Evolutionary conservation across 2,888 invertebrate species (phyloP).

Genomic region (Diplolepis rosae): DNA sequence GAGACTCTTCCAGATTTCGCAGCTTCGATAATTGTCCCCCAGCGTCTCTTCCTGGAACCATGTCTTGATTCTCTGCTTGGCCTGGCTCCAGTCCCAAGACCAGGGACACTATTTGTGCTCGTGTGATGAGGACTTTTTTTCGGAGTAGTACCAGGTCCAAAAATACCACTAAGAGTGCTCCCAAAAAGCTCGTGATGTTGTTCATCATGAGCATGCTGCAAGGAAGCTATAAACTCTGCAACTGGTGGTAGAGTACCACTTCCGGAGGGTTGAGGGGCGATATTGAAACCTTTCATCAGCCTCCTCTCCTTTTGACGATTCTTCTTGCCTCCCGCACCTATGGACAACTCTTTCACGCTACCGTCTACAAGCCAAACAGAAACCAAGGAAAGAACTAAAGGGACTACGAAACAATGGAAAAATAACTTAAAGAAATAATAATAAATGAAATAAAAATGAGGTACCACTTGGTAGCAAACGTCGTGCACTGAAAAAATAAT

Average conservation of each 20-base stretch:
- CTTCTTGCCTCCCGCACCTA: slow-evolving; percentile 93
- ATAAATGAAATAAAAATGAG: background rate
- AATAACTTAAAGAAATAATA: slow-evolving; percentile 24
- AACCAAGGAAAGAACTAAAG: slow-evolving; percentile 51
- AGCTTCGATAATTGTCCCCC: slow-evolving; percentile 91
- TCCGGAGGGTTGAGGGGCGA: slow-evolving; percentile 80
- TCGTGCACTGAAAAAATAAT: background rate
- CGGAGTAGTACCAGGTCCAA: slow-evolving; percentile 75
- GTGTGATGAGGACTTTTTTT: slow-evolving; percentile 74
- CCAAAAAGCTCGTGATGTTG: slow-evolving; percentile 79
- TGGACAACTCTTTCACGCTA: slow-evolving; percentile 68
- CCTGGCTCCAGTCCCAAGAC: slow-evolving; percentile 58
- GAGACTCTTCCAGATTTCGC: slow-evolving; percentile 88
- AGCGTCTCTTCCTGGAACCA: slow-evolving; percentile 82
- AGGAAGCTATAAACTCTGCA: slow-evolving; percentile 85
- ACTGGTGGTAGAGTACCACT: slow-evolving; percentile 81
- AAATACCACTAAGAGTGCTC: slow-evolving; percentile 83
- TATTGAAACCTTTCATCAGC: slow-evolving; percentile 95
- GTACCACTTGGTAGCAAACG: background rate
- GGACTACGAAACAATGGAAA: slow-evolving; percentile 46
- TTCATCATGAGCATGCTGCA: slow-evolving; percentile 78
- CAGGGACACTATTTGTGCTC: slow-evolving; percentile 70
- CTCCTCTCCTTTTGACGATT: slow-evolving; percentile 94
- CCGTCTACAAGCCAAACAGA: slow-evolving; percentile 56
- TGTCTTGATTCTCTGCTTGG: slow-evolving; percentile 56